Conservation (phyloP, 2,888 invertebrate genomes). For the Syrista parreyssii region DNA sequence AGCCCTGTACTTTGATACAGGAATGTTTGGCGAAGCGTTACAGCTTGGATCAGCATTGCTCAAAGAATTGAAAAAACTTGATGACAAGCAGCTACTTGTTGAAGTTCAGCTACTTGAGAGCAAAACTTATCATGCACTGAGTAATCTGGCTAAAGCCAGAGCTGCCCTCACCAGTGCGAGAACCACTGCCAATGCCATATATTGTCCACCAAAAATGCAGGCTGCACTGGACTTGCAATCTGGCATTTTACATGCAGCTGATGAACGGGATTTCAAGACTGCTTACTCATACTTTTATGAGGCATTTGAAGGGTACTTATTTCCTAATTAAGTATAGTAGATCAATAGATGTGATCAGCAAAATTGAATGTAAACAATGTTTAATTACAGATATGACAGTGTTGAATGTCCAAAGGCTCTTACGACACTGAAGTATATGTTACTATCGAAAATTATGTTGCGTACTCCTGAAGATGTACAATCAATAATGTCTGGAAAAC, state of each 20-base stretch:
- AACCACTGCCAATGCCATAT: conserved; percentile 99
- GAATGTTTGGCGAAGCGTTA: conserved; percentile 88
- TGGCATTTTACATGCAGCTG: conserved; percentile 98
- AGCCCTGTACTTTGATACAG: conserved; percentile 93
- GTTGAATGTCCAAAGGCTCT: conserved; percentile 92
- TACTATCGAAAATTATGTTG: conserved; percentile 98
- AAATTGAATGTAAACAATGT: not conserved
- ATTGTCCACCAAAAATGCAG: conserved; percentile 98
- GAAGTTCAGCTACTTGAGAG: conserved; percentile 98
- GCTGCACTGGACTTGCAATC: conserved; percentile 97
- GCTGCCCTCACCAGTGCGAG: conserved; percentile 97
- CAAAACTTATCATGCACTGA: conserved; percentile 97
- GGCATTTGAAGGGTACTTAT: conserved; percentile 93
- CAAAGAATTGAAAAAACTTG: conserved; percentile 96
- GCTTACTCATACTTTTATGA: conserved; percentile 99
- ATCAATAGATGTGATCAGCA: not conserved
- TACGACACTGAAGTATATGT: conserved; percentile 98
- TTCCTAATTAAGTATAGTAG: not conserved
- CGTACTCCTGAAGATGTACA: conserved; percentile 96
- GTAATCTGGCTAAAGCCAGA: conserved; percentile 95
- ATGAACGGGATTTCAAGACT: conserved; percentile 99
- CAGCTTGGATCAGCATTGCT: conserved; percentile 87
- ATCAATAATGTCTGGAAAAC: conserved; percentile 94
- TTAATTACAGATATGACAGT: conserved; percentile 74
- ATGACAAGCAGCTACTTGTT: conserved; percentile 98